Conservation (phyloP, 2,113 vertebrate species). For the Galemys pyrenaicus region DNA sequence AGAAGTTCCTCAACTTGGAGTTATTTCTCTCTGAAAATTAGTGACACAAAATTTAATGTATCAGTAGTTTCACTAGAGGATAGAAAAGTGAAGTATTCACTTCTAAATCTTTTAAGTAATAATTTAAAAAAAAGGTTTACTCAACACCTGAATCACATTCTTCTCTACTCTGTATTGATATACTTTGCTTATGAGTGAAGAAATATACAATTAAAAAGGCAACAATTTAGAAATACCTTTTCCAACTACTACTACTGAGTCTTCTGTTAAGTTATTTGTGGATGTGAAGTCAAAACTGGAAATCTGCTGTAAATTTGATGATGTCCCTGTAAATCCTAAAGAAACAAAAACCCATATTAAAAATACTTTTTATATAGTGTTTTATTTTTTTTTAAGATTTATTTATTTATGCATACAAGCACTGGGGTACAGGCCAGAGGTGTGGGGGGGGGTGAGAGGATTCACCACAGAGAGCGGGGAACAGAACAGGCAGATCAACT, state of each 20-base stretch:
- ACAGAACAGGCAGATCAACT: too few relatives aligned
- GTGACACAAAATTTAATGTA: neutral
- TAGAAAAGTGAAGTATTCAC: slow-evolving; percentile 36
- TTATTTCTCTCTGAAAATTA: slow-evolving; percentile 19
- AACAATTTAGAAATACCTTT: slow-evolving; percentile 86
- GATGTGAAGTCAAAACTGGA: slow-evolving; percentile 78
- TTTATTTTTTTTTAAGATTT: too few relatives aligned
- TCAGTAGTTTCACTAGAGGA: neutral
- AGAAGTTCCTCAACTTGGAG: neutral
- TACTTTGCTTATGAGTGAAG: neutral
- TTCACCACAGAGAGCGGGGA: too few relatives aligned
- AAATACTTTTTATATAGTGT: neutral
- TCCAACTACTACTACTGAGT: slow-evolving; percentile 87
- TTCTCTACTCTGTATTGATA: neutral
- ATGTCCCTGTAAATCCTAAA: slow-evolving; percentile 81
- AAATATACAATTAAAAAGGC: neutral
- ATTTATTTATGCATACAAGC: too few relatives aligned
- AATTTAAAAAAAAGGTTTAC: neutral
- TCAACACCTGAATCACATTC: neutral
- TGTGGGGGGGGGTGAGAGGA: too few relatives aligned
- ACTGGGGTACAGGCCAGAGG: too few relatives aligned
- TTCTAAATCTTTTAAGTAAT: slow-evolving; percentile 52
- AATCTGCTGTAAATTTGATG: slow-evolving; percentile 71
- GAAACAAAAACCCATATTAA: neutral
- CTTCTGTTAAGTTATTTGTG: slow-evolving; percentile 85